Percentiles rank a stretch among this genome's conserved stretches.
Evolutionary conservation across 1,140 invertebrate genomes (phyloP).

Genomic region (Pseudomyrmex gracilis): DNA sequence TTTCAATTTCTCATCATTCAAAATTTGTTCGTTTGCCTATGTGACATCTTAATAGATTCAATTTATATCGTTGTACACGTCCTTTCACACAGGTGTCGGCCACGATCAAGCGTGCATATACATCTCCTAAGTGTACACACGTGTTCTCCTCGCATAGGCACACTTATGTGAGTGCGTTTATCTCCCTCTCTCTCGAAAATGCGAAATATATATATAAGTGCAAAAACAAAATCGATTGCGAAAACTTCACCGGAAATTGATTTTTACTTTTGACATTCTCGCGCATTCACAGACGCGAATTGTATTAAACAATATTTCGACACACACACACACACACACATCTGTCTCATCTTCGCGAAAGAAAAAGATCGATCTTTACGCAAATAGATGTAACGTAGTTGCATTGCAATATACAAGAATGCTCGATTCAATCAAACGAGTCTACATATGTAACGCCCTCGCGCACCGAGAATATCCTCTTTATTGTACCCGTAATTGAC

Average conservation of each 20-base stretch:
- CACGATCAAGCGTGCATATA: neutral
- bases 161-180: neutral
- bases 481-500: constrained; percentile 31
- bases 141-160: constrained; percentile 15
- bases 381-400: neutral
- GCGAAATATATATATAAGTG: neutral
- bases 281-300: neutral
- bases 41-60: neutral
- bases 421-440: neutral
- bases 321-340: neutral
- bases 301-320: constrained; percentile 3
- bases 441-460: constrained; percentile 1
- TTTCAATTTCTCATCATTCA: constrained; percentile 13
- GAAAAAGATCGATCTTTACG: neutral
- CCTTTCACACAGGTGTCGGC: constrained; percentile 3
- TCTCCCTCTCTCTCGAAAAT: neutral
- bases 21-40: neutral
- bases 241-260: constrained; percentile 33
- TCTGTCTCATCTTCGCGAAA: neutral
- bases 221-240: constrained; percentile 17
- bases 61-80: constrained; percentile 2
- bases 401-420: neutral
- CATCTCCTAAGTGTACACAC: constrained; percentile 10
- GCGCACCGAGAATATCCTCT: neutral
- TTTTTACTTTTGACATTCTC: constrained; percentile 39